Base-by-base conservation (phyloP, 1,140 invertebrate genomes). In the Rhyacophila brunnea region DNA sequence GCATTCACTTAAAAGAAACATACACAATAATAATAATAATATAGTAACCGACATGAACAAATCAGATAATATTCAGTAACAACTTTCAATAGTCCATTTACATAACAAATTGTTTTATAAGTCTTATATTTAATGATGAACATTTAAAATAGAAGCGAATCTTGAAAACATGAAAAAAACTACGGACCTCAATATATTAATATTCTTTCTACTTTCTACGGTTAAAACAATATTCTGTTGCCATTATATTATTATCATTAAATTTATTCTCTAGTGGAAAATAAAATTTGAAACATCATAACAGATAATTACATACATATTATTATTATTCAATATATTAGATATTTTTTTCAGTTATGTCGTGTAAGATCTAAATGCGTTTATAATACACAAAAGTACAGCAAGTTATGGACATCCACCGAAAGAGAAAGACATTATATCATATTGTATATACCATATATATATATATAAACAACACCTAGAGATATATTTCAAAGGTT, bases 401-500 rank as follows among this genome's bases (percentile, higher is more conserved):
- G 49, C 54, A 54, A 65, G 54, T 53, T 56, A 44, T 58, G 58
- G 62, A 65, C 49, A 58, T 51, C 54, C 62, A 54, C 55, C 45
- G 28, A 60, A 49, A 65, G 58, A 60, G 54, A 60, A 65, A 65
- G 54, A 60, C 51, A 60, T 49, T 14, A 38, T 45, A 32, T 38
- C 19, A 49, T 65, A 53, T 59, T 51, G 49, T 59, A 52, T 52
- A n/a, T n/a, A n/a, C n/a, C n/a, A n/a, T n/a, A n/a, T n/a, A n/a
- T n/a, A n/a, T n/a, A 28, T 51, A 35, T 20, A 46, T 59, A 60
- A 60, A 65, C 62, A 65, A 65, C 62, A 65, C 50, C 62, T 65
- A 65, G 58, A 65, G 46, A 58, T 60, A 49, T 36, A 44, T 60
- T 58, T 47, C 56, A 58, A 63, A 58, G 60, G 47, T 54, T 57